Percentiles rank a stretch among this genome's conserved stretches.
Conservation (phyloP, 1,140 invertebrate genomes). For the Monochamus saltuarius region DNA sequence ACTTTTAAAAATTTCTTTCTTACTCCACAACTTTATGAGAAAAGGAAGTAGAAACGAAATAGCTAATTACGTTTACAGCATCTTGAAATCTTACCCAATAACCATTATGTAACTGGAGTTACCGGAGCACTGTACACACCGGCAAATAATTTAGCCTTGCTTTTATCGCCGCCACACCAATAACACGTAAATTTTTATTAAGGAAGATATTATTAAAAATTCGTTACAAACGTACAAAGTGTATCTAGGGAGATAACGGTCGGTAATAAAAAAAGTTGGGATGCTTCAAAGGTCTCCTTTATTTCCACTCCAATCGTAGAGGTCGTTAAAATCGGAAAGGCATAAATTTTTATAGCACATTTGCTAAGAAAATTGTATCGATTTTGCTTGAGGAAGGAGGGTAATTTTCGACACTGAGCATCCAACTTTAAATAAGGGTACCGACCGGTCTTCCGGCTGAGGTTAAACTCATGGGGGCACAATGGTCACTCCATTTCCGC, state of each 20-base stretch:
- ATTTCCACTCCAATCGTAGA: conserved; percentile 21
- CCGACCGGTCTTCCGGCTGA: background rate
- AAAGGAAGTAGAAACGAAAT: no score
- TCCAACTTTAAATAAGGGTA: background rate
- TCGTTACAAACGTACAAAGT: conserved; percentile 9
- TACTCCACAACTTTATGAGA: no score
- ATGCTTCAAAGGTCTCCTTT: conserved; percentile 16
- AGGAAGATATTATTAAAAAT: conserved; percentile 13
- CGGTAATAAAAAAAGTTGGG: conserved; percentile 5
- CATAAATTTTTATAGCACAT: conserved; percentile 43
- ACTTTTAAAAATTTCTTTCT: no score
- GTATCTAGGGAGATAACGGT: background rate
- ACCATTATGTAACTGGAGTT: no score
- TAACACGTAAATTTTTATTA: conserved; percentile 1
- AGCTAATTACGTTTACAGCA: no score
- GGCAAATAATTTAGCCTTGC: no score
- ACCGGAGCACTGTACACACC: no score
- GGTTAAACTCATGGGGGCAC: conserved; percentile 13
- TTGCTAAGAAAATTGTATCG: conserved; percentile 43
- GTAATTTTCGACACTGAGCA: conserved; percentile 27
- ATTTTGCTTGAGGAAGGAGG: conserved; percentile 28
- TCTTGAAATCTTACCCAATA: no score
- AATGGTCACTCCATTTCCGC: conserved; percentile 42
- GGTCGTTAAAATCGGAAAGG: conserved; percentile 39
- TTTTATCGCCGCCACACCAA: no score